These are phyloP conservation scores for Meta bourneti DNA, from an alignment of 2,888 invertebrate species.

Conservation along the genomic window DNA sequence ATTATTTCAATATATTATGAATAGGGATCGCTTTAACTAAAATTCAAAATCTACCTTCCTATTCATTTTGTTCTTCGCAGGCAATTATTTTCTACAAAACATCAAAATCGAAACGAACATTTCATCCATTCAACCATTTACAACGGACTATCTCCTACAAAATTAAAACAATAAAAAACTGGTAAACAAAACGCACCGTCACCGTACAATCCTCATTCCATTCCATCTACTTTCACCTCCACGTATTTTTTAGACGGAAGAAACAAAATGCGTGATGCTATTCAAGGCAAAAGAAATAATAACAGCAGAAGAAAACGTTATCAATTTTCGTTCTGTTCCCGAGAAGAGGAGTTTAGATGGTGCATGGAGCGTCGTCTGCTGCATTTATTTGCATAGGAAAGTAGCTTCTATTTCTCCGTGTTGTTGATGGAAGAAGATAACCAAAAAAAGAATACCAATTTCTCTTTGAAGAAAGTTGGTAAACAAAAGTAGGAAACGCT, in stretches of 20 bases:
- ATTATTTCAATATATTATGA: too few relatives aligned
- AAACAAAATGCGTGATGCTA: conserved; percentile 56
- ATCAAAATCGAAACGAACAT: neutral
- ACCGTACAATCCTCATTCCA: conserved; percentile 63
- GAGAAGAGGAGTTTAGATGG: conserved; percentile 75
- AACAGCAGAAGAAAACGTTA: conserved; percentile 61
- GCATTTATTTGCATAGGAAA: conserved; percentile 75
- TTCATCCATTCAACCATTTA: neutral
- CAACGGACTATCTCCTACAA: neutral
- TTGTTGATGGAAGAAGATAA: conserved; percentile 48
- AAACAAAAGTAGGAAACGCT: conserved; percentile 69
- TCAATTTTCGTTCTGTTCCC: conserved; percentile 75
- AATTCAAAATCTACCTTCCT: too few relatives aligned
- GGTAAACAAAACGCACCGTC: conserved; percentile 50
- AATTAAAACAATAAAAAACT: neutral
- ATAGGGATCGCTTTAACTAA: too few relatives aligned
- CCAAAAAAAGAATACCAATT: conserved; percentile 69
- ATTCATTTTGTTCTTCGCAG: too few relatives aligned
- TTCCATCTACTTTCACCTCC: conserved; percentile 57
- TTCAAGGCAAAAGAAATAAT: conserved; percentile 54
- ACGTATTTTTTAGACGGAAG: conserved; percentile 56
- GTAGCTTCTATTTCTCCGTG: conserved; percentile 60
- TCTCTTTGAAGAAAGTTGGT: conserved; percentile 74
- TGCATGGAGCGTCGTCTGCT: conserved; percentile 71
- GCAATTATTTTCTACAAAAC: neutral